These are phyloP conservation scores for Acanthurus lineatus DNA, from an alignment of 2,797 vertebrate species.

Conservation along the genomic window DNA sequence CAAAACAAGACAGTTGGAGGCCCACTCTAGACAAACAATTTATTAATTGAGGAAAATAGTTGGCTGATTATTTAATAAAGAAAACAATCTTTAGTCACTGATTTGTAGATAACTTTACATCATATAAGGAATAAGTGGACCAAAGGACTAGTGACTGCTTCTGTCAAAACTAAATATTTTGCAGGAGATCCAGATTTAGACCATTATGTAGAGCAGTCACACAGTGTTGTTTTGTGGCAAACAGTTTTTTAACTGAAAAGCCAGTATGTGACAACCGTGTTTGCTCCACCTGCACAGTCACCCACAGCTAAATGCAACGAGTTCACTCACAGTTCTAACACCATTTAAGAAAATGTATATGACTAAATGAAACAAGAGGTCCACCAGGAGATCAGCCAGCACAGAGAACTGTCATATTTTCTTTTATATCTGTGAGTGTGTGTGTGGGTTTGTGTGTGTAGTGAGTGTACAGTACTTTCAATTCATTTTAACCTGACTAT, in stretches of 20 bases:
- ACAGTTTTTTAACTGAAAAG: background rate
- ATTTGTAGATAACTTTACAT: background rate
- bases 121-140: background rate
- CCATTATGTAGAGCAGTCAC: background rate
- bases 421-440: background rate
- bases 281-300: background rate
- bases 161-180: too few relatives aligned
- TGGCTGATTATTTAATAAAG: background rate
- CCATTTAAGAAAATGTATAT: background rate
- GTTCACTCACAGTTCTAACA: background rate
- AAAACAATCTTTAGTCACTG: background rate
- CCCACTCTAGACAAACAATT: background rate
- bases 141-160: too few relatives aligned
- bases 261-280: background rate
- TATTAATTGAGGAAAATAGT: background rate
- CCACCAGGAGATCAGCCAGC: background rate
- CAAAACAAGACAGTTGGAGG: too few relatives aligned
- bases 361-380: slow-evolving; percentile 11
- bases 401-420: slow-evolving; percentile 13
- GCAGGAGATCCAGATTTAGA: background rate
- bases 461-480: too few relatives aligned
- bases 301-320: background rate
- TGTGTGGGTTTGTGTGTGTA: background rate
- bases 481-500: background rate
- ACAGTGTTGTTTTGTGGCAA: slow-evolving; percentile 3